Percentiles rank a stretch among this genome's conserved stretches.
phyloP scores from a whole-genome alignment of 2,113 vertebrate species.

The Oxyruncus cristatus region DNA sequence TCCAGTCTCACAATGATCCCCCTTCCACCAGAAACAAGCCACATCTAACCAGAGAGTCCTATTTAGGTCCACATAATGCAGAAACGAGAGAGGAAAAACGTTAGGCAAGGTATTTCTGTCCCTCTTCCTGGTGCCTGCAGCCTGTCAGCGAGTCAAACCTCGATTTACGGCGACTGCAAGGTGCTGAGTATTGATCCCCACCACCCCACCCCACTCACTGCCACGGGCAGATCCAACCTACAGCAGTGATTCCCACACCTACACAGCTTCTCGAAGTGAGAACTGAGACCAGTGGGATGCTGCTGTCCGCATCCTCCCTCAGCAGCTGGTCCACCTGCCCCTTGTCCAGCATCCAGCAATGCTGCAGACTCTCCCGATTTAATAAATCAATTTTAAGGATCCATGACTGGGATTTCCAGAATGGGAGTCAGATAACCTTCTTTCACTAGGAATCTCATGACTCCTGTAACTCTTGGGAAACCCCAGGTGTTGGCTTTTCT shows the following conservation, averaged over 20 bases:
- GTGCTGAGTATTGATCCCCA: conserved; percentile 28
- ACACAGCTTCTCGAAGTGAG: background rate
- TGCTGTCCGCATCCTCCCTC: background rate
- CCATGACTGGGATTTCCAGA: background rate
- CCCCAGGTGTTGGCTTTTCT: background rate
- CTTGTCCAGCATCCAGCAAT: background rate
- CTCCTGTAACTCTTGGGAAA: background rate
- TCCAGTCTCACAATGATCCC: background rate
- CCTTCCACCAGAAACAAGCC: background rate
- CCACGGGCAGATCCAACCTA: background rate
- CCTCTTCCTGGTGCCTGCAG: background rate
- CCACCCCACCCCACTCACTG: background rate
- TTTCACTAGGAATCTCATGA: background rate
- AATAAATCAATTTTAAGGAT: background rate
- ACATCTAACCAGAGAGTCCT: background rate
- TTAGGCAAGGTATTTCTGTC: background rate
- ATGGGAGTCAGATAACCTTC: background rate
- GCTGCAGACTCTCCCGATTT: background rate
- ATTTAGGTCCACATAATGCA: background rate
- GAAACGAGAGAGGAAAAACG: background rate
- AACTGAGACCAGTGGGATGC: fast-evolving
- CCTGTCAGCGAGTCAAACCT: background rate
- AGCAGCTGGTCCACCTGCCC: fast-evolving
- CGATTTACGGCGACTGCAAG: background rate
- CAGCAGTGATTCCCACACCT: conserved; percentile 31